These are phyloP conservation scores for Neotragus moschatus DNA, from an alignment of 2,113 vertebrate species.

Conservation along the genomic window DNA sequence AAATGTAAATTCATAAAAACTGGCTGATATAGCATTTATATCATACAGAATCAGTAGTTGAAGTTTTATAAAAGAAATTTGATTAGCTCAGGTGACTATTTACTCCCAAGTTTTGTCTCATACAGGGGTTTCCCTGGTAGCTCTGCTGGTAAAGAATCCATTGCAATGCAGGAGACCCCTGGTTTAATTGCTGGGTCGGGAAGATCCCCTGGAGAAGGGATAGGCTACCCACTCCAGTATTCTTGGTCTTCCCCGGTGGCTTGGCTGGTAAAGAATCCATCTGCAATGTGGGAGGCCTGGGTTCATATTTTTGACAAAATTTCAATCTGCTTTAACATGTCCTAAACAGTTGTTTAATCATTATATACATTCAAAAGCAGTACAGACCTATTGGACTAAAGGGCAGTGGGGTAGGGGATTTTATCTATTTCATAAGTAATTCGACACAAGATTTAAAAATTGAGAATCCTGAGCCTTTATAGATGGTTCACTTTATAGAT, in stretches of 20 bases:
- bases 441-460: background rate
- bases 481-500: background rate
- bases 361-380: background rate
- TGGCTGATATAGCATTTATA: background rate
- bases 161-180: background rate
- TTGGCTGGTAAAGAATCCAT: background rate
- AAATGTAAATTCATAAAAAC: background rate
- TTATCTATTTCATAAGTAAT: background rate
- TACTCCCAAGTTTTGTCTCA: background rate
- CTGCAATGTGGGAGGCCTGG: background rate
- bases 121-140: background rate
- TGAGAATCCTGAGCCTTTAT: background rate
- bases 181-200: background rate
- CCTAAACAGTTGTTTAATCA: background rate
- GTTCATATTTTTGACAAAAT: background rate
- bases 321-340: background rate
- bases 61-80: background rate
- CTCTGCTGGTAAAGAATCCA: background rate
- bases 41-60: background rate
- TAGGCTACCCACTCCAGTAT: background rate
- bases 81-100: background rate
- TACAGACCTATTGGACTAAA: background rate
- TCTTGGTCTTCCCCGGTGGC: background rate
- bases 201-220: background rate
- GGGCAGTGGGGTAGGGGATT: rapidly evolving